Conservation (phyloP, 2,797 vertebrate genomes). For the Characodon lateralis region DNA sequence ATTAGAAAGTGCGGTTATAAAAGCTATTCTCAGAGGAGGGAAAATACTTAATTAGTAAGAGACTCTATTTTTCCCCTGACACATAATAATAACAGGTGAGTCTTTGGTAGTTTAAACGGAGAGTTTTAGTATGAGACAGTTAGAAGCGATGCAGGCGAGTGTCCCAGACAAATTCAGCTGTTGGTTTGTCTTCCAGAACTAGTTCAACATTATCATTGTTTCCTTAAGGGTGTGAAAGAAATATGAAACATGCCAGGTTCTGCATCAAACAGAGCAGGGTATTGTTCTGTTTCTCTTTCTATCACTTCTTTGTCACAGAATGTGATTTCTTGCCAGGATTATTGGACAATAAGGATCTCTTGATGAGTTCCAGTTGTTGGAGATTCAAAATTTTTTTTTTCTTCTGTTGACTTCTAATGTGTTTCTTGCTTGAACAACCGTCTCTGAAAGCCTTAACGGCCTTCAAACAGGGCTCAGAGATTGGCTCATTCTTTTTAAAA, state of each 20-base stretch:
- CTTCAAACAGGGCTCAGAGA: not conserved
- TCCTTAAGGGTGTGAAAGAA: not conserved
- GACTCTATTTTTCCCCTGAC: slow-evolving; percentile 20
- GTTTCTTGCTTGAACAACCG: not conserved
- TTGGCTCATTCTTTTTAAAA: not conserved
- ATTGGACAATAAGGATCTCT: not conserved
- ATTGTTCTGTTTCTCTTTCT: not conserved
- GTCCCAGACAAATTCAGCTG: not conserved
- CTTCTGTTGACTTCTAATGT: not conserved
- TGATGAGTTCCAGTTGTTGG: not conserved
- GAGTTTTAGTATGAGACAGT: not conserved
- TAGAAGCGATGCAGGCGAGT: not conserved
- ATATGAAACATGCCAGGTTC: not conserved
- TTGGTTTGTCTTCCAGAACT: not conserved
- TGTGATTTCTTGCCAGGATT: not conserved
- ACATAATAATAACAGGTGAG: slow-evolving; percentile 26
- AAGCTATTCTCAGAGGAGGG: slow-evolving; percentile 28
- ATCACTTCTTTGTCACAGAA: not conserved
- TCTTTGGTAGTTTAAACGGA: slow-evolving; percentile 4
- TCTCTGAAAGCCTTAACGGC: not conserved
- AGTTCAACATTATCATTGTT: not conserved
- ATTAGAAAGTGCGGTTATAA: slow-evolving; percentile 35
- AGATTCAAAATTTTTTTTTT: not conserved
- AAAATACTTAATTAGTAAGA: slow-evolving; percentile 27
- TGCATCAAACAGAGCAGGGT: not conserved